phyloP scores from a whole-genome alignment of 2,113 vertebrate genomes.

The Mormyrus iriodes region DNA sequence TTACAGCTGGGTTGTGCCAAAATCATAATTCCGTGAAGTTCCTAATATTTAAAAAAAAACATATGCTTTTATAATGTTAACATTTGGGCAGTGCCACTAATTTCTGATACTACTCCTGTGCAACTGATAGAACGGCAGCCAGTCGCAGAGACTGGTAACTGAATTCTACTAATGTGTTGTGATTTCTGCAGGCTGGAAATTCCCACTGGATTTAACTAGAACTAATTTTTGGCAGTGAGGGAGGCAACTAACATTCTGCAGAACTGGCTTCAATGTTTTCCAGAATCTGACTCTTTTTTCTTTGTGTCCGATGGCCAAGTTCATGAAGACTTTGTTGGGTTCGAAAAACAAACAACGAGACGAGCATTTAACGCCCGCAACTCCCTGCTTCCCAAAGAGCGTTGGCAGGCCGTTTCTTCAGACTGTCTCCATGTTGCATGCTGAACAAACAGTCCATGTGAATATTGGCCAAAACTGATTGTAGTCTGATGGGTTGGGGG shows the following conservation, averaged over 20 bases:
- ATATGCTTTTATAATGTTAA: constrained; percentile 83
- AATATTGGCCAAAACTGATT: constrained; percentile 78
- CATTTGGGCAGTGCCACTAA: constrained; percentile 92
- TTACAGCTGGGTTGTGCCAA: constrained; percentile 93
- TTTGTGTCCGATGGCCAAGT: constrained; percentile 64
- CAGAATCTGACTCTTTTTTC: constrained; percentile 17
- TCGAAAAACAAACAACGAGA: constrained; percentile 43
- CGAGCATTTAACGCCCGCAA: constrained; percentile 61
- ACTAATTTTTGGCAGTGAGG: constrained; percentile 99
- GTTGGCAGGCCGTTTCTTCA: constrained; percentile 88
- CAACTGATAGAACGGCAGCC: constrained; percentile 98
- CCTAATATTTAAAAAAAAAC: constrained; percentile 57
- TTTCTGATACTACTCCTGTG: constrained; percentile 98
- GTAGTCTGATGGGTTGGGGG: constrained; percentile 56
- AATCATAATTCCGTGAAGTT: constrained; percentile 50
- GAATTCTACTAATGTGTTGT: constrained; percentile 81
- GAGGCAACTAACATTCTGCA: constrained; percentile 89
- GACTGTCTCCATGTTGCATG: constrained; percentile 88
- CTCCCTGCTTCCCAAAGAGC: constrained; percentile 84
- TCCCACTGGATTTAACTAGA: constrained; percentile 93
- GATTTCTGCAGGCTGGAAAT: constrained; percentile 92
- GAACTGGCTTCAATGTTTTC: constrained; percentile 77
- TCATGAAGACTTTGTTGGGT: constrained; percentile 62
- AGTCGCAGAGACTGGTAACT: constrained; percentile 98
- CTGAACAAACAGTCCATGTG: constrained; percentile 99